Conservation (phyloP, 2,888 invertebrate species). For the Petrolisthes manimaculis region DNA sequence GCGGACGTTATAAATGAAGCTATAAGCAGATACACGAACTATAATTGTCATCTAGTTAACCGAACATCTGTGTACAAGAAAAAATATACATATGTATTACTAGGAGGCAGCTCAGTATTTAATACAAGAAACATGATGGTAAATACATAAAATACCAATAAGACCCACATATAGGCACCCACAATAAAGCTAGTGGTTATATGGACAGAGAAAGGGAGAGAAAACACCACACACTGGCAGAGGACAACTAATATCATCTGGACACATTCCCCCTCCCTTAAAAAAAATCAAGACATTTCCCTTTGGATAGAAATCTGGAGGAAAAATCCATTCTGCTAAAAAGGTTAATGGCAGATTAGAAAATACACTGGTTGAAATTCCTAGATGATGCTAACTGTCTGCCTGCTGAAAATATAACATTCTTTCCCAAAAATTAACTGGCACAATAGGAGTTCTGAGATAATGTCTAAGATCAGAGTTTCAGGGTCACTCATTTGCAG, state of each 20-base stretch:
- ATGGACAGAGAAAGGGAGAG: slow-evolving; percentile 39
- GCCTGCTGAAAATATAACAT: slow-evolving; percentile 30
- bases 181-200: slow-evolving; percentile 57
- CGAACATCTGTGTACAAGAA: slow-evolving; percentile 48
- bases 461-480: slow-evolving; percentile 15
- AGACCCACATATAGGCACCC: slow-evolving; percentile 53
- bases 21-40: slow-evolving; percentile 52
- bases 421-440: slow-evolving; percentile 27
- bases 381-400: slow-evolving; percentile 34
- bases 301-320: slow-evolving; percentile 30
- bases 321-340: slow-evolving; percentile 8
- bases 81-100: slow-evolving; percentile 53
- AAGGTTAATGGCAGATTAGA: slow-evolving; percentile 24
- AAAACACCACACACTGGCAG: slow-evolving; percentile 38
- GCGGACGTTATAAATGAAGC: slow-evolving; percentile 58
- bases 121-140: slow-evolving; percentile 48
- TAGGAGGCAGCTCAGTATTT: slow-evolving; percentile 30
- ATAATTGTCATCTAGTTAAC: slow-evolving; percentile 54
- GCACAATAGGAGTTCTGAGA: slow-evolving; percentile 28
- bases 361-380: slow-evolving; percentile 35
- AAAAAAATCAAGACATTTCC: slow-evolving; percentile 25
- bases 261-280: slow-evolving; percentile 21
- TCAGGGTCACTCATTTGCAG: slow-evolving; percentile 10
- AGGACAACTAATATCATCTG: slow-evolving; percentile 25
- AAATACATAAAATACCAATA: slow-evolving; percentile 57